Conservation (phyloP, 2,113 vertebrate species). For the Panthera uncia region DNA sequence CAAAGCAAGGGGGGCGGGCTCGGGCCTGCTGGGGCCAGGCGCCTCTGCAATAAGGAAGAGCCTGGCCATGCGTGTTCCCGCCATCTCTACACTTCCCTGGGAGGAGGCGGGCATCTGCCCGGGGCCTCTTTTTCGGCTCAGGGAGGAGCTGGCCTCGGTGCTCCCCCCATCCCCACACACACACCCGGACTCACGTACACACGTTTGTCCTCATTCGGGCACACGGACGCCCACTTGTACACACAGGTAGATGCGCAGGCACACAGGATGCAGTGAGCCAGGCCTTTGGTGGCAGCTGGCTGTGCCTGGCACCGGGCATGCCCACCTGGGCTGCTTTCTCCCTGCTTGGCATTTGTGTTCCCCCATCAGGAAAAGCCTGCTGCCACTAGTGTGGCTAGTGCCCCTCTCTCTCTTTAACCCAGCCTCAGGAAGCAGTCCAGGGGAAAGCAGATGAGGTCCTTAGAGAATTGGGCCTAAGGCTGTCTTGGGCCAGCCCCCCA, state of each 20-base stretch:
- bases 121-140: not conserved
- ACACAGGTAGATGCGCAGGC: too few species aligned
- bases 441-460: not conserved
- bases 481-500: not conserved
- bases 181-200: too few species aligned
- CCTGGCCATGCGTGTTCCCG: not conserved
- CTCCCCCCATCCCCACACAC: fast-evolving
- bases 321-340: not conserved
- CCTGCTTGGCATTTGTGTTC: not conserved
- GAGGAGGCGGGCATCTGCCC: not conserved
- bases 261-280: not conserved
- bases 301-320: not conserved
- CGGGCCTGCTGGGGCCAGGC: not conserved
- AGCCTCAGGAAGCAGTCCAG: not conserved
- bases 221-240: too few species aligned
- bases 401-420: not conserved
- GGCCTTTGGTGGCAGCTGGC: not conserved
- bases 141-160: not conserved
- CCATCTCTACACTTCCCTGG: not conserved
- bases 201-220: too few species aligned
- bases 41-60: not conserved
- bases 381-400: too few species aligned
- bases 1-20: not conserved
- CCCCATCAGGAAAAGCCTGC: not conserved
- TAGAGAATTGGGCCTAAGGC: not conserved